A percentile compares a stretch with the other conserved stretches of the same genome.
Evolutionary conservation across 2,113 vertebrate genomes (phyloP).

Genomic region (Emydocephalus ijimae): DNA sequence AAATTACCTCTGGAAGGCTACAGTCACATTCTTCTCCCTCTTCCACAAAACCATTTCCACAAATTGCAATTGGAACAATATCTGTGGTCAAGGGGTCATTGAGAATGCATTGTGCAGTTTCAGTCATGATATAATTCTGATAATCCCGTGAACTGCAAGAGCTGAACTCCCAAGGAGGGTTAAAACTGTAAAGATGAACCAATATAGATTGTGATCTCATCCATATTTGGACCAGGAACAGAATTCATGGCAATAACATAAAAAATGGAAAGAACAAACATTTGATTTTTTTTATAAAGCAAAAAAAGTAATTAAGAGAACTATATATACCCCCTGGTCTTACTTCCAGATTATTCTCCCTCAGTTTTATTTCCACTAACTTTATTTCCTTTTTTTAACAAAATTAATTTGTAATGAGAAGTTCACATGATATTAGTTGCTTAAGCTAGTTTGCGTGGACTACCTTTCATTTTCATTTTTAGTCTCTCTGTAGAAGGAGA

Average conservation of each 20-base stretch:
- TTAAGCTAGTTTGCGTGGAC: too few species aligned
- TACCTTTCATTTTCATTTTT: too few species aligned
- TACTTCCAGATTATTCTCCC: too few species aligned
- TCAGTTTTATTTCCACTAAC: too few species aligned
- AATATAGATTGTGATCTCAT: fast-evolving
- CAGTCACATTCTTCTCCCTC: conserved; percentile 76
- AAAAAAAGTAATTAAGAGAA: too few species aligned
- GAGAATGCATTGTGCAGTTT: conserved; percentile 62
- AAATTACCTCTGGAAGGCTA: conserved; percentile 65
- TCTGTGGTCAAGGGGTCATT: conserved; percentile 48
- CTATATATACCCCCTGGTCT: too few species aligned
- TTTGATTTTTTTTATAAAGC: too few species aligned
- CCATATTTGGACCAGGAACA: fast-evolving
- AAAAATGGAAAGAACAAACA: too few species aligned
- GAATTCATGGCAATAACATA: neutral
- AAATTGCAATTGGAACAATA: conserved; percentile 57
- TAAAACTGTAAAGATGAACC: conserved; percentile 33
- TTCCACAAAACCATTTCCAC: conserved; percentile 73
- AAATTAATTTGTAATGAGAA: too few species aligned
- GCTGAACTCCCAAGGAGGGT: conserved; percentile 67
- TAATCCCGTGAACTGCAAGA: conserved; percentile 70
- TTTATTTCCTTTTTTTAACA: too few species aligned
- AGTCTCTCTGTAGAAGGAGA: neutral
- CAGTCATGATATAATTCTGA: conserved; percentile 56
- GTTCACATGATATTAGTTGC: too few species aligned